Evolutionary conservation across 1,140 invertebrate genomes (phyloP), one percentile per base, ranked within the genome.

Genomic region (Oncopeltus fasciatus): DNA sequence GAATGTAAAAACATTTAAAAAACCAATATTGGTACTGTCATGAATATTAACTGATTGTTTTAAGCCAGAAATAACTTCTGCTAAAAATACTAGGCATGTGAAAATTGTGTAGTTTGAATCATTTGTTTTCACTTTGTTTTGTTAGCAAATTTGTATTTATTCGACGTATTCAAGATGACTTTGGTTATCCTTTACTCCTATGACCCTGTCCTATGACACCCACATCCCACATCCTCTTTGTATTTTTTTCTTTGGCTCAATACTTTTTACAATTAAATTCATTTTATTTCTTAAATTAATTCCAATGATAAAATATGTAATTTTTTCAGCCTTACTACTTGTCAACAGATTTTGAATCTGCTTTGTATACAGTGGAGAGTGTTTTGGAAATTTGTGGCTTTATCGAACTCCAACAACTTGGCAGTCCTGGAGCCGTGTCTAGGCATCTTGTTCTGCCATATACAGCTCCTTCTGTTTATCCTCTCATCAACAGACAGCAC

Each of bases 351-450:
- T 87, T 88, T 74, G 81, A 83, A 62, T 70, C 76, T 46, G 68
- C 77, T 0, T 75, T 78, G 60, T 76, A 78, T 60, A 78, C 76
- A 38, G 74, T 89, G 67, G 80, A 81, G n/a, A 79, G 83, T 64
- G 79, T 77, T 20, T 76, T 93, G 59, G 81, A 86, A 70, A 83
- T 93, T 38, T 83, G 84, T 72, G 91, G 91, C 2, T 93, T 92
- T 72, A 76, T 94, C 59, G 80, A 85, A n/a, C 80, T 89, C 1
- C 78, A 79, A 0, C 88, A 92, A 73, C 81, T 92, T 27, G 89
- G 91, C n/a, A 95, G 92, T 67, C 94, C 94, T n/a, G 90, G 90
- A 67, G 86, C 89, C 3, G 77, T 93, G 61, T 95, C 92, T 51
- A 80, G 92, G 27, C 94, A 98, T 75, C 77, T 96, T 51, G 81